Evolutionary conservation across 2,113 vertebrate genomes (phyloP).

Genomic region (Burhinus bistriatus): DNA sequence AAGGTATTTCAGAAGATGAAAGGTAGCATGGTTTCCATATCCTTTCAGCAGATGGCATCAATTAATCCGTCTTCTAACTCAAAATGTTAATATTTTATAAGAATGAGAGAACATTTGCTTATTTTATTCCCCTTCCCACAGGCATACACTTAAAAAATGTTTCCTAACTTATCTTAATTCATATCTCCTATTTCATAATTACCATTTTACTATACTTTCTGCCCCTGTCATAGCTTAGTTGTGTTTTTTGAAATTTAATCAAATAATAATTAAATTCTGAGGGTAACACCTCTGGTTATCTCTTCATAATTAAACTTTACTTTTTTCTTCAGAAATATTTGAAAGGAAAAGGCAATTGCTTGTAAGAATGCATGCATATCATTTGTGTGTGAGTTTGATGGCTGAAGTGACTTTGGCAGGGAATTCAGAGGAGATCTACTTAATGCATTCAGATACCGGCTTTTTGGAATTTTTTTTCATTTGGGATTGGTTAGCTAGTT

Average conservation of each 20-base stretch:
- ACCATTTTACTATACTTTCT: constrained; percentile 67
- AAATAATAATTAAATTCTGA: constrained; percentile 77
- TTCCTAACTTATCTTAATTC: constrained; percentile 65
- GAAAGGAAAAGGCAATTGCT: constrained; percentile 38
- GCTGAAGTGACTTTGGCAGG: constrained; percentile 43
- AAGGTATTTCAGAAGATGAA: background rate
- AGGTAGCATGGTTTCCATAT: background rate
- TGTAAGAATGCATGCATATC: constrained; percentile 24
- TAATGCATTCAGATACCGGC: background rate
- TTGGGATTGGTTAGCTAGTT: background rate
- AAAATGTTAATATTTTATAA: constrained; percentile 21
- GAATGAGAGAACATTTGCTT: background rate
- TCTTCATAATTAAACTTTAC: constrained; percentile 73
- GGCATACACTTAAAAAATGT: constrained; percentile 3
- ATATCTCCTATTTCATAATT: constrained; percentile 71
- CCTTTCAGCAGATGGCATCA: constrained; percentile 24
- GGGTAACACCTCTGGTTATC: constrained; percentile 73
- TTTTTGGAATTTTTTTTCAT: background rate
- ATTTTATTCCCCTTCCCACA: constrained; percentile 32
- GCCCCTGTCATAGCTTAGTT: constrained; percentile 52
- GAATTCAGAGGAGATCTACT: background rate
- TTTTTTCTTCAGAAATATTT: constrained; percentile 54
- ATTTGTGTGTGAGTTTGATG: constrained; percentile 29
- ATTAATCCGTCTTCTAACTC: background rate
- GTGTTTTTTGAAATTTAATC: constrained; percentile 74